Conservation (phyloP, 2,888 invertebrate species). For the Leptothorax acervorum region DNA sequence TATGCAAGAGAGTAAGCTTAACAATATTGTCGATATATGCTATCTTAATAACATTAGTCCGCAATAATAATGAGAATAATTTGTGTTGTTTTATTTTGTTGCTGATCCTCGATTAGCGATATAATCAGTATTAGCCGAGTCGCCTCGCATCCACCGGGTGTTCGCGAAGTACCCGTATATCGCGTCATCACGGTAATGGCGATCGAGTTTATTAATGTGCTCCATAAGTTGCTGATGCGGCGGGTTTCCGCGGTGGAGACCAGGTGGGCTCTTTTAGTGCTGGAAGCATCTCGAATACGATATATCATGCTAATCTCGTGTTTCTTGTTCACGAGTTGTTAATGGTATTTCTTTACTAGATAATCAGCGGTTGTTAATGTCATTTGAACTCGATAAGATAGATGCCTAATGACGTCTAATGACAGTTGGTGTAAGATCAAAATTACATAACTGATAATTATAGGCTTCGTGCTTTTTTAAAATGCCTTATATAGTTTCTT, state of each 20-base stretch:
- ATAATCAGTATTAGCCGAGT: background rate
- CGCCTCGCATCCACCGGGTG: slow-evolving; percentile 70
- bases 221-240: slow-evolving; percentile 19
- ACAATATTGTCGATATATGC: background rate
- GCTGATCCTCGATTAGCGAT: background rate
- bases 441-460: background rate
- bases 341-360: slow-evolving; percentile 4
- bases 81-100: background rate
- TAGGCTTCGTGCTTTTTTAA: background rate
- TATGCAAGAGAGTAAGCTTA: background rate
- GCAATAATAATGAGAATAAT: slow-evolving; percentile 23
- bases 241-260: slow-evolving; percentile 22
- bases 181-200: slow-evolving; percentile 35
- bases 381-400: background rate
- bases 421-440: background rate
- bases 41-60: background rate
- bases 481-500: background rate
- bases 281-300: slow-evolving; percentile 29
- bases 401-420: background rate
- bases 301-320: slow-evolving; percentile 26
- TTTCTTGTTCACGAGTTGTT: slow-evolving; percentile 18
- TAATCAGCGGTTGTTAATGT: slow-evolving; percentile 4
- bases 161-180: slow-evolving; percentile 55
- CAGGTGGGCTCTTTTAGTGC: slow-evolving; percentile 28
- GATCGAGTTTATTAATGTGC: slow-evolving; percentile 49